These are phyloP conservation scores for Brenthis ino DNA, from an alignment of 2,888 invertebrate genomes.

Conservation along the genomic window DNA sequence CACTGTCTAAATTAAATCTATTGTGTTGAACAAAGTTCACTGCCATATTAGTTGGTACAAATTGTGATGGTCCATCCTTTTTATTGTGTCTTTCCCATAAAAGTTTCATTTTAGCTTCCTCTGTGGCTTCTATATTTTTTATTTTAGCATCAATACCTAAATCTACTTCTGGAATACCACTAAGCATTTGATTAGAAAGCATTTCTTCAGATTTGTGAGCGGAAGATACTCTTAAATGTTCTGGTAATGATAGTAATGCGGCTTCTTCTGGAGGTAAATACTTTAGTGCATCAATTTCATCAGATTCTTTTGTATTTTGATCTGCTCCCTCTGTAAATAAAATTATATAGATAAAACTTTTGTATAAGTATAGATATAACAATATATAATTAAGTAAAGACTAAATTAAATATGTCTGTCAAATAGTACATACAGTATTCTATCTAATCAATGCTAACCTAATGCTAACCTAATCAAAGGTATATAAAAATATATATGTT, in stretches of 20 bases:
- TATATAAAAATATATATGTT: too few species aligned
- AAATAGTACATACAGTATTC: too few species aligned
- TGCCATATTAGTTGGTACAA: constrained; percentile 99
- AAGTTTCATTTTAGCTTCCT: constrained; percentile 97
- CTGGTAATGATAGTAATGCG: constrained; percentile 93
- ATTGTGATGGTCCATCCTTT: constrained; percentile 95
- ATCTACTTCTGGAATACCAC: constrained; percentile 99
- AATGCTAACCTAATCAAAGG: too few species aligned
- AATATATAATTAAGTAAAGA: too few species aligned
- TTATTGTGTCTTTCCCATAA: constrained; percentile 94
- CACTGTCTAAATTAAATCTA: constrained; percentile 94
- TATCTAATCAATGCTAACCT: too few species aligned
- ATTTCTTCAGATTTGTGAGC: constrained; percentile 97
- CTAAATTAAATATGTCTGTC: too few species aligned
- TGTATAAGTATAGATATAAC: not conserved
- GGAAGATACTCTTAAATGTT: constrained; percentile 92
- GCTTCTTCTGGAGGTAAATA: constrained; percentile 95
- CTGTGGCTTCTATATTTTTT: constrained; percentile 98
- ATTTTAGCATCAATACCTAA: constrained; percentile 99
- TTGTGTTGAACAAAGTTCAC: constrained; percentile 99
- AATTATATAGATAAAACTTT: not conserved
- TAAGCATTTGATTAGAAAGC: constrained; percentile 99
- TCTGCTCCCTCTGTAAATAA: constrained; percentile 58
- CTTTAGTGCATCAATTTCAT: constrained; percentile 75
- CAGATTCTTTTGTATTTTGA: constrained; percentile 68